These are phyloP conservation scores for Cordylochernes scorpioides DNA, from an alignment of 2,888 invertebrate species.

Conservation along the genomic window DNA sequence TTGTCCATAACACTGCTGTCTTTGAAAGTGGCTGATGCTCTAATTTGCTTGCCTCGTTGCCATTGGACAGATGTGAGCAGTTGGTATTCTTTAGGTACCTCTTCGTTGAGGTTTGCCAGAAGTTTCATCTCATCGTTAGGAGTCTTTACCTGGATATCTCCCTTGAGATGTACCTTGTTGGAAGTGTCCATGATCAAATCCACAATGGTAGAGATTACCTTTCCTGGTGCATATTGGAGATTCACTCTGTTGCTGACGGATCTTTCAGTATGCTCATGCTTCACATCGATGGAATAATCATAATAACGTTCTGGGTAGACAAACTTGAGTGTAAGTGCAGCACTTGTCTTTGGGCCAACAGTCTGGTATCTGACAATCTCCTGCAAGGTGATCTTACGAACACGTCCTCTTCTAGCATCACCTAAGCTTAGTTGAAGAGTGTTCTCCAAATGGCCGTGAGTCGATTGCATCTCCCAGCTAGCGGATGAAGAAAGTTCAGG, in stretches of 20 bases:
- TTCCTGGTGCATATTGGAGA: constrained; percentile 5
- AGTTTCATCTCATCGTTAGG: no score
- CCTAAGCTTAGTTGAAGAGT: constrained; percentile 7
- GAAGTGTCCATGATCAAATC: constrained; percentile 2
- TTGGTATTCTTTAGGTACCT: constrained; percentile 5
- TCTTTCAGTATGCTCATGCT: constrained; percentile 8
- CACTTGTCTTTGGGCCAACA: constrained; percentile 5
- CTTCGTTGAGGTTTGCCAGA: constrained; percentile 3
- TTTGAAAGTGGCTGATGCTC: constrained; percentile 3
- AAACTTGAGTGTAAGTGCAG: constrained; percentile 5
- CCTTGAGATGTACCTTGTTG: constrained; percentile 1
- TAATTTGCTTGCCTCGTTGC: constrained; percentile 4
- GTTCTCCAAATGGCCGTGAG: constrained; percentile 11
- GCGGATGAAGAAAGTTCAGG: constrained; percentile 11
- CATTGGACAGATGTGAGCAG: constrained; percentile 5
- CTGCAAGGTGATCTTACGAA: constrained; percentile 9
- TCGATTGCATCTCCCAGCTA: constrained; percentile 8
- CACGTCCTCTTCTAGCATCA: constrained; percentile 6
- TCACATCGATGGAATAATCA: constrained; percentile 5
- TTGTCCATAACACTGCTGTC: constrained; percentile 5
- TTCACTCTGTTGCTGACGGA: constrained; percentile 4
- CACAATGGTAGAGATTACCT: constrained; percentile 3
- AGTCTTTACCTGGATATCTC: constrained; percentile 5
- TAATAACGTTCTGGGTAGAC: constrained; percentile 9
- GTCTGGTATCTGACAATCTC: constrained; percentile 10